These are phyloP conservation scores for Meloe dianella DNA, from an alignment of 2,888 invertebrate genomes.

Conservation along the genomic window DNA sequence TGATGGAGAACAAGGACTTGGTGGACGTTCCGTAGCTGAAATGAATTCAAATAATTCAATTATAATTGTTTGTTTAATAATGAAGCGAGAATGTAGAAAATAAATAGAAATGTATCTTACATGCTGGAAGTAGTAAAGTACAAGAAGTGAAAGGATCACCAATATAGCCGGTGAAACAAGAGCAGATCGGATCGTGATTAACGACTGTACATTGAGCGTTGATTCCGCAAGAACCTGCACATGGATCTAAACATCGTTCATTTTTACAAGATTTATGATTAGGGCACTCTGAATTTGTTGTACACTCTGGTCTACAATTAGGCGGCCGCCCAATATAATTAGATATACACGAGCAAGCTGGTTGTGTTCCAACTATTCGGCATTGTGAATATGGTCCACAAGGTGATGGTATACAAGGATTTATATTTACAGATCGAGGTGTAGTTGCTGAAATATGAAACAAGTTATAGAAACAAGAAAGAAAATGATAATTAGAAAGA, in stretches of 20 bases:
- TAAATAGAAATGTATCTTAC: conserved; percentile 49
- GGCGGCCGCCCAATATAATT: conserved; percentile 86
- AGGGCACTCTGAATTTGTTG: conserved; percentile 80
- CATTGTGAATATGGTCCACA: conserved; percentile 86
- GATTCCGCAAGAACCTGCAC: conserved; percentile 78
- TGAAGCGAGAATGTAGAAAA: neutral
- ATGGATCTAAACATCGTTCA: conserved; percentile 84
- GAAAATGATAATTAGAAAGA: conserved; percentile 22
- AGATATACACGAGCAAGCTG: conserved; percentile 83
- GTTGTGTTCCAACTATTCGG: conserved; percentile 77
- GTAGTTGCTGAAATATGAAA: conserved; percentile 55
- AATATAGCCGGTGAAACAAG: conserved; percentile 81
- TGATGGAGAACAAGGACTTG: conserved; percentile 81
- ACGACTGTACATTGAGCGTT: conserved; percentile 84
- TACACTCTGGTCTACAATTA: conserved; percentile 85
- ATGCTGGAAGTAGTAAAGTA: conserved; percentile 49
- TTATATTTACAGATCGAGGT: conserved; percentile 58
- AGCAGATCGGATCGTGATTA: conserved; percentile 81
- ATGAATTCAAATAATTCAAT: conserved; percentile 32
- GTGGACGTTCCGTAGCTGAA: conserved; percentile 68
- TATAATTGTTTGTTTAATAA: neutral
- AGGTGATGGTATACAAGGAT: conserved; percentile 81
- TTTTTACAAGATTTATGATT: conserved; percentile 81
- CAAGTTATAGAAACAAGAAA: conserved; percentile 29
- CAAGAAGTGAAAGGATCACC: conserved; percentile 76